Percentiles rank a stretch among this genome's conserved stretches.
phyloP scores from a whole-genome alignment of 2,113 vertebrate species.

The Alethe castanea region DNA sequence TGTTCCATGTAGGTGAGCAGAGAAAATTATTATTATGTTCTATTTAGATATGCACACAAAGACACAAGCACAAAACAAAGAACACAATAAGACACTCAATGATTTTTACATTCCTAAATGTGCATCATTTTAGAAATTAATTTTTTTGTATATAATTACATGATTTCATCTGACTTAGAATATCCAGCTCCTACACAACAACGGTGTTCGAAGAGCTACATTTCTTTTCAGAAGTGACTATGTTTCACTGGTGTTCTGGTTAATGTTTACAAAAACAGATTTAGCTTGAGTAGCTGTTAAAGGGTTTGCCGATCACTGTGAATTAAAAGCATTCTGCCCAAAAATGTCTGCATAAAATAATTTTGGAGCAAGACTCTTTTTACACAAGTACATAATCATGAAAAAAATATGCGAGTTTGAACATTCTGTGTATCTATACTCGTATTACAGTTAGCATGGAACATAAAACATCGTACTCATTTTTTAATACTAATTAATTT shows the following conservation, averaged over 20 bases:
- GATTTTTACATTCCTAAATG: background rate
- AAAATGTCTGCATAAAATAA: background rate
- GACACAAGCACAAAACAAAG: background rate
- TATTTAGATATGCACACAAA: background rate
- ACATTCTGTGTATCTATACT: background rate
- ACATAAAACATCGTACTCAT: fast-evolving
- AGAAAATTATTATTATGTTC: background rate
- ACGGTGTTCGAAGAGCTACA: background rate
- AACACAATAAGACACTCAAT: background rate
- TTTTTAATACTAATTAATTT: background rate
- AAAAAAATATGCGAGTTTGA: background rate
- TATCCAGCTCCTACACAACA: background rate
- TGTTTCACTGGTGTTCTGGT: background rate
- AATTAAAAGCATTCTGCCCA: background rate
- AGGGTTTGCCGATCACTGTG: background rate
- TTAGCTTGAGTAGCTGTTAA: background rate
- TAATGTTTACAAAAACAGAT: background rate
- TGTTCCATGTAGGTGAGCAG: background rate
- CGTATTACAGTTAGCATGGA: background rate
- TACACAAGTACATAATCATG: background rate
- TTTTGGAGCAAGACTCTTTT: background rate
- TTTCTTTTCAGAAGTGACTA: background rate
- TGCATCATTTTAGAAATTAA: background rate
- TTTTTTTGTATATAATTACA: background rate
- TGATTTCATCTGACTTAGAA: background rate